Percentiles rank a stretch among this genome's conserved stretches.
These are phyloP conservation scores for Stictocephala bisonia DNA, from an alignment of 2,888 invertebrate species.

Conservation along the genomic window DNA sequence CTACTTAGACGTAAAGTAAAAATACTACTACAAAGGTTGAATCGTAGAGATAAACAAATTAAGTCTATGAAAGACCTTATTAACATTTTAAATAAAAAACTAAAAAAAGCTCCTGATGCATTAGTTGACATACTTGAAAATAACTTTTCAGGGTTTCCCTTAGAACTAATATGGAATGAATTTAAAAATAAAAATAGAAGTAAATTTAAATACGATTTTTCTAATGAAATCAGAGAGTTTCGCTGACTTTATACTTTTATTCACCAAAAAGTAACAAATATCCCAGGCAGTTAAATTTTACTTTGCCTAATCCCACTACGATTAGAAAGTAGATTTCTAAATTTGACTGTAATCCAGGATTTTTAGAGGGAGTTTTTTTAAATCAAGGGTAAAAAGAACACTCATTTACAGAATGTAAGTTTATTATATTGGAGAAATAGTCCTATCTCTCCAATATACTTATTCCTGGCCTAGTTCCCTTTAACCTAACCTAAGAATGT, in stretches of 20 bases:
- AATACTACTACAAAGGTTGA: too few species aligned
- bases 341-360: neutral
- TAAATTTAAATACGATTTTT: too few species aligned
- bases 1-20: too few species aligned
- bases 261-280: neutral
- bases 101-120: neutral
- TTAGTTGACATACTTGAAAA: too few species aligned
- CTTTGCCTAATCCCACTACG: neutral
- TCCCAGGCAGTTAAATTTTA: neutral
- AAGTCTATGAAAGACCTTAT: constrained; percentile 11
- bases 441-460: too few species aligned
- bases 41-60: too few species aligned
- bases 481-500: too few species aligned
- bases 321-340: neutral
- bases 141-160: neutral
- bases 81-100: neutral
- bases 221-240: too few species aligned
- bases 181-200: neutral
- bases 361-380: neutral
- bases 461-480: too few species aligned
- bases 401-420: neutral
- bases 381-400: neutral
- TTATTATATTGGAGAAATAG: too few species aligned
- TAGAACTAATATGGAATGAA: neutral
- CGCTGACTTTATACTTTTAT: neutral